Conservation (phyloP, 2,113 vertebrate genomes). For the Galeopterus variegatus region DNA sequence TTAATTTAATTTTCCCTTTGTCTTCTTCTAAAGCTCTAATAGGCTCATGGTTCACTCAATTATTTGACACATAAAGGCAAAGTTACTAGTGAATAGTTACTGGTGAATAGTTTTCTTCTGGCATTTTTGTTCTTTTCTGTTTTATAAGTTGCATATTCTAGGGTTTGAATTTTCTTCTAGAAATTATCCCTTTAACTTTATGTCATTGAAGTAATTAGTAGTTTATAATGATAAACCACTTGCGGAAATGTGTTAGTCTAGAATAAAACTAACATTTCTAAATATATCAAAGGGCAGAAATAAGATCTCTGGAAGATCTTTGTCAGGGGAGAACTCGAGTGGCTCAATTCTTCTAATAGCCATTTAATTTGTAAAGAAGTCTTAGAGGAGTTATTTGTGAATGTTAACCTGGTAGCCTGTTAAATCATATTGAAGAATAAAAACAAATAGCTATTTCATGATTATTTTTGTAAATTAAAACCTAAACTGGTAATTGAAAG, state of each 20-base stretch:
- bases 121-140: not conserved
- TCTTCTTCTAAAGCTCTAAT: not conserved
- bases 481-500: not conserved
- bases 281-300: conserved; percentile 13
- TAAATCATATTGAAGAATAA: not conserved
- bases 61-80: not conserved
- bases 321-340: not conserved
- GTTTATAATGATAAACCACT: conserved; percentile 21
- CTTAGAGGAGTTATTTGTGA: not conserved
- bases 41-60: not conserved
- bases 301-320: not conserved
- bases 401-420: not conserved
- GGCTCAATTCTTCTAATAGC: not conserved
- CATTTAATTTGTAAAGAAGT: conserved; percentile 36
- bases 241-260: not conserved
- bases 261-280: conserved; percentile 33
- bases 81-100: conserved; percentile 3
- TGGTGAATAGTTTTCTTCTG: not conserved
- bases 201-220: conserved; percentile 31
- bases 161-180: not conserved
- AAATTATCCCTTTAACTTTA: conserved; percentile 35
- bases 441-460: not conserved
- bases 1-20: not conserved
- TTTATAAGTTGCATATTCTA: conserved; percentile 6
- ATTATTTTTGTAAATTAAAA: conserved; percentile 26